These are phyloP conservation scores for Mastomys natalensis DNA, from an alignment of 2,113 vertebrate genomes.

Conservation along the genomic window DNA sequence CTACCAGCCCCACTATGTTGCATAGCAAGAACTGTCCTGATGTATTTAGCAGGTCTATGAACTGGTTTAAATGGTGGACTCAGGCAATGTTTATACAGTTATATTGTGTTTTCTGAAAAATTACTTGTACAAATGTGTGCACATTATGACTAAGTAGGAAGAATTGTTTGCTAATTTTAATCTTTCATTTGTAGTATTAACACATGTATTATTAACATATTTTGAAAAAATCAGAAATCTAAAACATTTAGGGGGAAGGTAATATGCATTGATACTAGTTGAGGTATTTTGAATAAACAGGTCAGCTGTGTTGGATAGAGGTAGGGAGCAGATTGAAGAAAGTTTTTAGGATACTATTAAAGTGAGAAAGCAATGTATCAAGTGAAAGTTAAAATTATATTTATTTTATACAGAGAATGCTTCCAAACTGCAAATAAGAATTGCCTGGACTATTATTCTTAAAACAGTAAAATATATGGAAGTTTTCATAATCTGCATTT, in stretches of 20 bases:
- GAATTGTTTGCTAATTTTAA: too few relatives aligned
- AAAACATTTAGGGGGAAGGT: too few relatives aligned
- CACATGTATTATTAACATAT: too few relatives aligned
- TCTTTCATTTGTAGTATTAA: too few relatives aligned
- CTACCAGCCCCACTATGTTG: accelerated
- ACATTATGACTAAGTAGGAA: too few relatives aligned
- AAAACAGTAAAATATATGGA: not conserved
- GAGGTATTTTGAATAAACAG: too few relatives aligned
- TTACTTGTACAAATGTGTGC: too few relatives aligned
- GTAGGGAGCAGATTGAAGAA: not conserved
- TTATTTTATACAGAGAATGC: constrained; percentile 30
- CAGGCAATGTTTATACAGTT: not conserved
- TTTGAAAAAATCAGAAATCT: too few relatives aligned
- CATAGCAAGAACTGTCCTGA: not conserved
- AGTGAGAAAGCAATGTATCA: not conserved
- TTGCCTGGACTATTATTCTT: not conserved
- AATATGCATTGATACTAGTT: too few relatives aligned
- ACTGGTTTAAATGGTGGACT: not conserved
- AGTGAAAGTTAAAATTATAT: not conserved
- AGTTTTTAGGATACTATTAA: not conserved
- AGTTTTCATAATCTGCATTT: not conserved
- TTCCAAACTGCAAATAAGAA: not conserved
- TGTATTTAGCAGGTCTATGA: not conserved
- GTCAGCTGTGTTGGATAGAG: not conserved
- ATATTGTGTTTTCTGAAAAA: not conserved